Evolutionary conservation across 2,797 vertebrate genomes (phyloP).

Genomic region (Martes flavigula): DNA sequence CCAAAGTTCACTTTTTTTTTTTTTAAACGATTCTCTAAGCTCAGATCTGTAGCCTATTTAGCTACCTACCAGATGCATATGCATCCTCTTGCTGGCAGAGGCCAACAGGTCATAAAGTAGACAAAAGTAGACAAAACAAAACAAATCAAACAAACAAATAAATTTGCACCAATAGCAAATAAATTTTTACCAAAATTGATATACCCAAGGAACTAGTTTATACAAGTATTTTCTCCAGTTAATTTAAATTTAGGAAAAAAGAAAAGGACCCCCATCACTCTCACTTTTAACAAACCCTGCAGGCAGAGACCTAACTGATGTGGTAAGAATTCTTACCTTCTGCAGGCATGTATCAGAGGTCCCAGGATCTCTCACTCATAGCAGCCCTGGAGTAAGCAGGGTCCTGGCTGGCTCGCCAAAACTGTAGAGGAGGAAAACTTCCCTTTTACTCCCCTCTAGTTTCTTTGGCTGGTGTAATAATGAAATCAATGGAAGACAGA

Average conservation of each 20-base stretch:
- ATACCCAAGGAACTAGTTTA: not conserved
- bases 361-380: not conserved
- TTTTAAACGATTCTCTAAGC: not conserved
- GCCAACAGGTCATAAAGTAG: not conserved
- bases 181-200: not conserved
- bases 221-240: not conserved
- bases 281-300: not conserved
- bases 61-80: not conserved
- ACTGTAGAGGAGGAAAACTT: not conserved
- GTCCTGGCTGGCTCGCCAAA: not conserved
- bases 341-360: not conserved
- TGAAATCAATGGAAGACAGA: not conserved
- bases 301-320: not conserved
- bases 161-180: not conserved
- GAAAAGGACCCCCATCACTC: not conserved
- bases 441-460: not conserved
- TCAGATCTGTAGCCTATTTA: not conserved
- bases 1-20: not conserved
- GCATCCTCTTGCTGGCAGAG: not conserved
- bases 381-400: not conserved
- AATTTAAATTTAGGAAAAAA: not conserved
- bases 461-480: not conserved
- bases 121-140: not conserved
- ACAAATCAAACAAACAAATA: no score
- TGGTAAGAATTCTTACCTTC: not conserved